Evolutionary conservation across 2,888 invertebrate species (phyloP).

Genomic region (Cosmopolites sordidus): DNA sequence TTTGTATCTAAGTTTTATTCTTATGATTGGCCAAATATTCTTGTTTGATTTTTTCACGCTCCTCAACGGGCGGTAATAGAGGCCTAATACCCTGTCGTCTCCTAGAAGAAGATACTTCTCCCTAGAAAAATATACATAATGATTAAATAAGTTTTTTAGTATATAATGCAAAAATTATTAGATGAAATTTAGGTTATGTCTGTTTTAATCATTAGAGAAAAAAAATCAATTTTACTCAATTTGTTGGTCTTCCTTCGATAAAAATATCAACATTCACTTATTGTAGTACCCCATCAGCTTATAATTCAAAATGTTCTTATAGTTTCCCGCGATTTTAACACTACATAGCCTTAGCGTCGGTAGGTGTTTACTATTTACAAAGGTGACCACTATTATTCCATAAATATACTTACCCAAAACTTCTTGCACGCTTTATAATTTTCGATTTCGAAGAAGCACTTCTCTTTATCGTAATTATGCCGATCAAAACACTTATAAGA

Average conservation of each 20-base stretch:
- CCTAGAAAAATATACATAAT: too few relatives aligned
- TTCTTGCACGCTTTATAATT: constrained; percentile 76
- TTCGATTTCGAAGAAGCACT: constrained; percentile 64
- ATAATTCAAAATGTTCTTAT: too few relatives aligned
- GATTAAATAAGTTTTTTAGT: background rate
- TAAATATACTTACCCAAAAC: constrained; percentile 68
- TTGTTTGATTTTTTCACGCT: constrained; percentile 62
- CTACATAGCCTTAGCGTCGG: constrained; percentile 7
- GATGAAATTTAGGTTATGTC: background rate
- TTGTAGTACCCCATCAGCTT: too few relatives aligned
- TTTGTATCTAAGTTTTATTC: constrained; percentile 37
- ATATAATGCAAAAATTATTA: too few relatives aligned
- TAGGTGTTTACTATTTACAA: constrained; percentile 7
- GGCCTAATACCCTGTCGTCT: constrained; percentile 62
- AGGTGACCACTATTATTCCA: background rate
- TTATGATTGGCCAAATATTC: constrained; percentile 47
- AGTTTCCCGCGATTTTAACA: background rate
- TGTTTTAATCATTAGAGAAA: background rate
- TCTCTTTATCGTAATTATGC: constrained; percentile 61
- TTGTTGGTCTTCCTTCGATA: too few relatives aligned
- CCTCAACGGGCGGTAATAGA: constrained; percentile 63
- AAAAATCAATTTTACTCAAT: too few relatives aligned
- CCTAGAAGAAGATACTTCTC: constrained; percentile 56
- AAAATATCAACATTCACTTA: too few relatives aligned
- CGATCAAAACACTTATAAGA: constrained; percentile 68